A percentile compares a stretch with the other conserved stretches of the same genome.
Conservation (phyloP, 2,888 invertebrate genomes). For the Drosophila helvetica region DNA sequence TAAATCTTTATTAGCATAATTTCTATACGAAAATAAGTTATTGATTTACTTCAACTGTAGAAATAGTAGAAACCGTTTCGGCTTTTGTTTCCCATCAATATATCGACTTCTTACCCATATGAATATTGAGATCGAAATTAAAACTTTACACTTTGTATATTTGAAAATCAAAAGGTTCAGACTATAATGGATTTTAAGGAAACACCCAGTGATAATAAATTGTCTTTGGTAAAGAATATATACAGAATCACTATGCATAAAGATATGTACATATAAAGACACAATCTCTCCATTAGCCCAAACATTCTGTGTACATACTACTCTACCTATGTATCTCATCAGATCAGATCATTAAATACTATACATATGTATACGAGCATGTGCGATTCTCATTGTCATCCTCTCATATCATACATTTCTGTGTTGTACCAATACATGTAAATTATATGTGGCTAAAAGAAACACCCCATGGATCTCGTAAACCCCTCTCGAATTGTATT, state of each 20-base stretch:
- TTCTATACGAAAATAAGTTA: conserved; percentile 30
- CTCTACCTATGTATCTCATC: no score
- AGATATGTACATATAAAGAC: conserved; percentile 54
- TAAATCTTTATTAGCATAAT: conserved; percentile 48
- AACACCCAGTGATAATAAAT: conserved; percentile 94
- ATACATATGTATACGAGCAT: background rate
- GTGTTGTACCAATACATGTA: conserved; percentile 26
- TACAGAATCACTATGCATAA: conserved; percentile 50
- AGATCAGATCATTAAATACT: no score
- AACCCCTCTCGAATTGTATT: background rate
- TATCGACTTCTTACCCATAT: conserved; percentile 14
- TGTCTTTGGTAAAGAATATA: conserved; percentile 92
- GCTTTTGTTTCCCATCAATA: conserved; percentile 41
- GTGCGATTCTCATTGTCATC: conserved; percentile 17
- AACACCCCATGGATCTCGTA: background rate
- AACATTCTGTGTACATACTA: conserved; percentile 8
- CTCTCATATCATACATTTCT: conserved; percentile 21
- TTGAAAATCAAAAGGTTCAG: conserved; percentile 87
- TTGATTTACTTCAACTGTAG: conserved; percentile 32
- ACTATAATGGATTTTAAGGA: conserved; percentile 95
- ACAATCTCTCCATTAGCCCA: conserved; percentile 28
- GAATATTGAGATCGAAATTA: conserved; percentile 64
- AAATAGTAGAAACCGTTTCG: conserved; percentile 25
- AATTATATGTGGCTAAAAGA: background rate
- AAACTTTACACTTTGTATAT: conserved; percentile 73